These are phyloP conservation scores for Balaeniceps rex DNA, from an alignment of 2,113 vertebrate species.

Conservation along the genomic window DNA sequence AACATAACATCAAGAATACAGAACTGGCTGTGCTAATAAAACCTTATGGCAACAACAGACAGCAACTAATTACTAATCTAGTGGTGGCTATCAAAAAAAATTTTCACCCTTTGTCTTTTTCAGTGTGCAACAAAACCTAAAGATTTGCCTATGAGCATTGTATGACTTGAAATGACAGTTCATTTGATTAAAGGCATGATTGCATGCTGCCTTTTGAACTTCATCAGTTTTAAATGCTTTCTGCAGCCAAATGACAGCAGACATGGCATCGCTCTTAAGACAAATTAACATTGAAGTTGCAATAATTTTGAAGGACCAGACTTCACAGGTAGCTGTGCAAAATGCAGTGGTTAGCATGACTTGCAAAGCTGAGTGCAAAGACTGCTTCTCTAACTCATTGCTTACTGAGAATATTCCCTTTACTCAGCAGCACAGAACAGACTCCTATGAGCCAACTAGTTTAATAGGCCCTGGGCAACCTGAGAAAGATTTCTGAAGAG, in stretches of 20 bases:
- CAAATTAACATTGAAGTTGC: background rate
- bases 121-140: background rate
- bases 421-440: background rate
- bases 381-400: background rate
- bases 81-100: background rate
- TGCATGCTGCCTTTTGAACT: background rate
- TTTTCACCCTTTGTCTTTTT: background rate
- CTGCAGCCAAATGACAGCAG: background rate
- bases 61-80: background rate
- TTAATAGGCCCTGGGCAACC: background rate
- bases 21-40: background rate
- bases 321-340: background rate
- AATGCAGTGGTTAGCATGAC: background rate
- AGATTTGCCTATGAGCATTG: background rate
- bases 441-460: background rate
- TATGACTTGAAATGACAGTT: background rate
- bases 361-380: background rate
- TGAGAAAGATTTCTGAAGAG: background rate
- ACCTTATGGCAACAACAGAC: background rate
- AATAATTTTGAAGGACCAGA: background rate
- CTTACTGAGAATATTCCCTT: background rate
- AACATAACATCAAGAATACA: background rate
- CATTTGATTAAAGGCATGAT: background rate
- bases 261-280: background rate
- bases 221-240: background rate